Evolutionary conservation across 2,888 invertebrate species (phyloP), one percentile per base, ranked within the genome.

Genomic region (Agrilus mali): DNA sequence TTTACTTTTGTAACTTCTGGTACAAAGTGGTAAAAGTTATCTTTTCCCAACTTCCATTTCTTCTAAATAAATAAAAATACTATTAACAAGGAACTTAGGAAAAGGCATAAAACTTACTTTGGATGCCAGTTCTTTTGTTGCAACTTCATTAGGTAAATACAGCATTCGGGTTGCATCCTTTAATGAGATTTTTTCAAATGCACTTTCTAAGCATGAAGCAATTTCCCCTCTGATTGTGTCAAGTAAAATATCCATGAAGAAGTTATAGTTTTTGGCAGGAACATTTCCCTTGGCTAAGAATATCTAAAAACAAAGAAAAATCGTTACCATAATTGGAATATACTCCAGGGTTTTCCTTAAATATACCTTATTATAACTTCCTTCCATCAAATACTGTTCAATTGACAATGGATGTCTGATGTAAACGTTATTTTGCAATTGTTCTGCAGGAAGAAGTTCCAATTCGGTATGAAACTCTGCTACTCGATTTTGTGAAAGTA

Each of bases 331-430:
- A 15, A 36, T 4, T 13, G 1, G 1, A 38, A 27, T 13, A n/a
- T 38, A 27, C 12, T 2, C 0, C 4, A 27, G 43, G 38, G 4
- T 22, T 41, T 13, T 44, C 46, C n/a, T 36, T 43, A 42, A 36
- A 40, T 39, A 47, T 60, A 85, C 83, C 71, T 98, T 98, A 64
- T 98, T 97, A 63, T 98, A 98, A 53, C 94, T 92, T 38, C 98
- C 98, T 66, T 98, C 98, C 96, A 98, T 98, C 42, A 98, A 75
- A 65, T 94, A 96, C 65, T 98, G 98, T 60, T 98, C 98, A 59
- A 98, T 75, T 7, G 92, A 89, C 10, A 98, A 74, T 0, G 97
- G 95, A 60, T 96, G 94, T 48, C 84, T 78, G 45, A 98, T 93
- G 64, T 93, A 98, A 14, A 90, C 82, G 63, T 97, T 95, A 40